Evolutionary conservation across 2,888 invertebrate species (phyloP).

Genomic region (Philhelius pedissequus): DNA sequence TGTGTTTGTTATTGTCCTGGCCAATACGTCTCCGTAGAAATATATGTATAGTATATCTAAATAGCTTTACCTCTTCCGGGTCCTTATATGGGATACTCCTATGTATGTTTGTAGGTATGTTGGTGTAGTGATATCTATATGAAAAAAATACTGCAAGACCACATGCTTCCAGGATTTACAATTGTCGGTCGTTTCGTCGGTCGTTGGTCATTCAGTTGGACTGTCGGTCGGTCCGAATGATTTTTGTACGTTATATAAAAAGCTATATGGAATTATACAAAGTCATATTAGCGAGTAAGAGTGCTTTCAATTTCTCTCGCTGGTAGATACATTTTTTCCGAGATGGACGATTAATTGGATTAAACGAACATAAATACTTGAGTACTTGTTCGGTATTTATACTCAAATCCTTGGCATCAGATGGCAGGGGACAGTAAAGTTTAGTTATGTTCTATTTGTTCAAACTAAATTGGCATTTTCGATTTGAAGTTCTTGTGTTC

Average conservation of each 20-base stretch:
- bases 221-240: constrained; percentile 18
- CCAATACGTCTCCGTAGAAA: constrained; percentile 32
- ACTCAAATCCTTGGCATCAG: constrained; percentile 51
- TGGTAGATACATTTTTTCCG: constrained; percentile 57
- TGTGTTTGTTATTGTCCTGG: constrained; percentile 69
- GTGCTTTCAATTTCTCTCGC: constrained; percentile 56
- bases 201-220: too few relatives aligned
- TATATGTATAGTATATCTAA: neutral
- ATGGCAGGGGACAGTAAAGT: constrained; percentile 2
- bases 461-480: neutral
- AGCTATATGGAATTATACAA: neutral
- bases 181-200: constrained; percentile 29
- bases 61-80: constrained; percentile 18
- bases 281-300: constrained; percentile 19
- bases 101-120: neutral
- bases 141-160: constrained; percentile 55
- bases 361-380: constrained; percentile 64
- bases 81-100: neutral
- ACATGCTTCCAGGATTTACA: constrained; percentile 53
- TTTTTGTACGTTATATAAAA: constrained; percentile 40
- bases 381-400: constrained; percentile 56
- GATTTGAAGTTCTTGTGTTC: neutral
- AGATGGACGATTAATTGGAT: constrained; percentile 66
- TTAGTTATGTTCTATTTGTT: constrained; percentile 18
- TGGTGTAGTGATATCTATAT: constrained; percentile 27